Conservation (phyloP, 2,888 invertebrate genomes). For the Drosophila dives region DNA sequence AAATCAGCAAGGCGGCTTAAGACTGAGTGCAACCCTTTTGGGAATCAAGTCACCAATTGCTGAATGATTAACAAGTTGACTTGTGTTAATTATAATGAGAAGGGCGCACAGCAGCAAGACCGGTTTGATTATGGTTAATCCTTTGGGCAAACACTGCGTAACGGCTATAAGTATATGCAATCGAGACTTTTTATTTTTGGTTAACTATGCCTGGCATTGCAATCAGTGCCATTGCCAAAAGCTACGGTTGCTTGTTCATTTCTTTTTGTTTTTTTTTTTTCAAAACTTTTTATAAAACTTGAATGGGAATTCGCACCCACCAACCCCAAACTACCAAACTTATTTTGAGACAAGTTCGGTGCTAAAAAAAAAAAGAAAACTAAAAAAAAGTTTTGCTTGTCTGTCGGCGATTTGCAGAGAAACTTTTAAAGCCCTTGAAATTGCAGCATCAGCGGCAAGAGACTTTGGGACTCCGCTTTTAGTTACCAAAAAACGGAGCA, state of each 20-base stretch:
- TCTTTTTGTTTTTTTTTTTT: constrained; percentile 16
- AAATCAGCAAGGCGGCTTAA: constrained; percentile 68
- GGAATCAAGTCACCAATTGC: constrained; percentile 64
- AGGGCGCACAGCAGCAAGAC: constrained; percentile 25
- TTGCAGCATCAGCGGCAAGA: constrained; percentile 30
- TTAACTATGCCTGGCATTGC: constrained; percentile 26
- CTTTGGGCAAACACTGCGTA: constrained; percentile 57
- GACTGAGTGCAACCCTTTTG: constrained; percentile 68
- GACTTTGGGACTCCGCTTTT: constrained; percentile 23
- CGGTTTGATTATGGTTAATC: constrained; percentile 65
- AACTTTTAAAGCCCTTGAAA: constrained; percentile 54
- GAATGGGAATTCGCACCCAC: constrained; percentile 12
- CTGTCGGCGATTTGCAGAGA: constrained; percentile 11
- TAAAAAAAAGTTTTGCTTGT: constrained; percentile 9
- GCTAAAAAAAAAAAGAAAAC: neutral
- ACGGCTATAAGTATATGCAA: constrained; percentile 3
- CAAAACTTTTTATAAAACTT: constrained; percentile 26
- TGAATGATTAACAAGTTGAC: constrained; percentile 81
- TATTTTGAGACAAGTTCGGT: constrained; percentile 33
- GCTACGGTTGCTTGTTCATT: neutral
- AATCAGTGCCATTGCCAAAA: constrained; percentile 47
- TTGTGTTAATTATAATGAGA: constrained; percentile 69
- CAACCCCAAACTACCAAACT: constrained; percentile 7
- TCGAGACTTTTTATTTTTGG: neutral
- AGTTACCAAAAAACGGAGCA: constrained; percentile 13